phyloP scores from a whole-genome alignment of 2,888 invertebrate genomes.

The Hedya salicella region DNA sequence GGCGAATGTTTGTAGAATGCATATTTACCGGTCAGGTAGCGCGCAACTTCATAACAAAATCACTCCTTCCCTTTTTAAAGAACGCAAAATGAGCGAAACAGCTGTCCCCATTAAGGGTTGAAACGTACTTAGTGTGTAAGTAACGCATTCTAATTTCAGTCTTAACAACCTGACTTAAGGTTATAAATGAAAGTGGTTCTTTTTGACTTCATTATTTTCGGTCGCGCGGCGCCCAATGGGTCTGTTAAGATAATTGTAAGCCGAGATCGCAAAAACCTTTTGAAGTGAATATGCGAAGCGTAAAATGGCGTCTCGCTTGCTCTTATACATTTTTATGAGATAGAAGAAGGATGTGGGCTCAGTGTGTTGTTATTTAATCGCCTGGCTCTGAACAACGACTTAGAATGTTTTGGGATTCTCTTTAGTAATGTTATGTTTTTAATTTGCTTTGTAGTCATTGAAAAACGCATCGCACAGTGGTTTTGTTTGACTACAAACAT shows the following conservation, averaged over 20 bases:
- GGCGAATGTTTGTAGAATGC: constrained; percentile 8
- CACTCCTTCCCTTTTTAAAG: constrained; percentile 15
- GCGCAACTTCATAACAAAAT: constrained; percentile 5
- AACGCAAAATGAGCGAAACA: constrained; percentile 17
- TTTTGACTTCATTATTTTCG: not conserved
- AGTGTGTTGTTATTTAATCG: constrained; percentile 20
- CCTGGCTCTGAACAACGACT: not conserved
- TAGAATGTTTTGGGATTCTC: constrained; percentile 7
- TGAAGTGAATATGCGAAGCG: constrained; percentile 29
- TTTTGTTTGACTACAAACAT: no score
- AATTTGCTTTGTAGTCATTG: no score
- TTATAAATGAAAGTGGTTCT: not conserved
- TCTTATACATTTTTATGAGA: constrained; percentile 21
- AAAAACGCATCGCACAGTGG: no score
- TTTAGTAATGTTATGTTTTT: not conserved
- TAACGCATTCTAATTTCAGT: not conserved
- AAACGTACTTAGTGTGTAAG: not conserved
- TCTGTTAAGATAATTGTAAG: constrained; percentile 26
- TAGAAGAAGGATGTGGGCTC: constrained; percentile 3
- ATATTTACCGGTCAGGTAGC: constrained; percentile 24
- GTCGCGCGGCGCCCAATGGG: not conserved
- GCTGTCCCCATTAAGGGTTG: not conserved
- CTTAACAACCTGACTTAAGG: not conserved
- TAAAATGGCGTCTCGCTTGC: constrained; percentile 26
- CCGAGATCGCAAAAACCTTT: constrained; percentile 36